Evolutionary conservation across 2,797 vertebrate genomes (phyloP).

Genomic region (Florisuga fusca): DNA sequence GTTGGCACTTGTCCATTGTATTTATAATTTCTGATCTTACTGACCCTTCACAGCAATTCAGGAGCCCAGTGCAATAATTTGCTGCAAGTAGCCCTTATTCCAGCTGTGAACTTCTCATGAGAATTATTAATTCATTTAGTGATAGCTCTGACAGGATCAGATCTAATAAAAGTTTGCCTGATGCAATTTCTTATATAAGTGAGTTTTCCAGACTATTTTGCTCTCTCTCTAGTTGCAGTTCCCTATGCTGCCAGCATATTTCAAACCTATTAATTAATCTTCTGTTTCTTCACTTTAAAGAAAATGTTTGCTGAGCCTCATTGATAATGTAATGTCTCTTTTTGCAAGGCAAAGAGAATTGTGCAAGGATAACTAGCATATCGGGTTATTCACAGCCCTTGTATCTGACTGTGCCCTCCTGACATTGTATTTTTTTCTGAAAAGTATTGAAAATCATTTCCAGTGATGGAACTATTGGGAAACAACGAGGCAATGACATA

Average conservation of each 20-base stretch:
- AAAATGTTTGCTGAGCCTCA: slow-evolving; percentile 16
- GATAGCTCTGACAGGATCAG: not conserved
- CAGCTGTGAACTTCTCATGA: not conserved
- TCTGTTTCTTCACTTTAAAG: not conserved
- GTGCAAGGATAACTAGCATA: slow-evolving; percentile 3
- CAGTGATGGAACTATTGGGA: slow-evolving; percentile 33
- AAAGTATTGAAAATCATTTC: slow-evolving; percentile 69
- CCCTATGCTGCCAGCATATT: not conserved
- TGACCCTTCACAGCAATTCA: not conserved
- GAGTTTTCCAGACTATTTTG: slow-evolving; percentile 2
- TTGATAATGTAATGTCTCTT: slow-evolving; percentile 3
- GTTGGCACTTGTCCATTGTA: not conserved
- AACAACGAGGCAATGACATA: slow-evolving; percentile 37
- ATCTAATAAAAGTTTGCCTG: slow-evolving; percentile 11
- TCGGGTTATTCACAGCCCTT: slow-evolving; percentile 25
- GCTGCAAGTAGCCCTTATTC: not conserved
- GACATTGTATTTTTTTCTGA: slow-evolving; percentile 20
- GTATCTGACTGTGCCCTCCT: slow-evolving; percentile 2
- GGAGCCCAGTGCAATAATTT: not conserved
- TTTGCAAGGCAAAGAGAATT: not conserved
- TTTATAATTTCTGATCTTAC: not conserved
- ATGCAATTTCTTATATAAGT: slow-evolving; percentile 15
- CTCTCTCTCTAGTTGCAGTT: not conserved
- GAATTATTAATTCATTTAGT: not conserved
- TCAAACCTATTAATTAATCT: not conserved